A percentile compares a stretch with the other conserved stretches of the same genome.
Conservation (phyloP, 2,797 vertebrate species). For the Poeciliopsis paucimaculata region DNA sequence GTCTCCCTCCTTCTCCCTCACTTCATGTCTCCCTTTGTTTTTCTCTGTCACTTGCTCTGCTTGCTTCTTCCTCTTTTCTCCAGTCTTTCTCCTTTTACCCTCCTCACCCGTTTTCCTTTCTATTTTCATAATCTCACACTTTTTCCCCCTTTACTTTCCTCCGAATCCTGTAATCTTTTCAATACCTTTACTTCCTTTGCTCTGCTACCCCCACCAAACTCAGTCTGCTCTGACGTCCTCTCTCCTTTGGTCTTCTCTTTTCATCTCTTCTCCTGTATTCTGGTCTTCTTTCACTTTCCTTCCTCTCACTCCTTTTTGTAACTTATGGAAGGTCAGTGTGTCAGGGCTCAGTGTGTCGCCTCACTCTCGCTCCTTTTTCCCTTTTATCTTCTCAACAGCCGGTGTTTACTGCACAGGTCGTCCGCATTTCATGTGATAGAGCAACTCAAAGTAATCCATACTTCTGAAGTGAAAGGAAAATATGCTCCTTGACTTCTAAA, state of each 20-base stretch:
- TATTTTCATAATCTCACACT: neutral
- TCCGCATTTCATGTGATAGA: neutral
- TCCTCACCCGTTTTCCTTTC: neutral
- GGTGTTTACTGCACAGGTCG: neutral
- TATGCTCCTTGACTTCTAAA: neutral
- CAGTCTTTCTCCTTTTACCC: neutral
- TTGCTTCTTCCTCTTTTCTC: neutral
- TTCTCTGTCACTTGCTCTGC: slow-evolving; percentile 22
- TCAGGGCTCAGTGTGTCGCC: neutral
- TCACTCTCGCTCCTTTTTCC: neutral
- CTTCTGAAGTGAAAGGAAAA: neutral
- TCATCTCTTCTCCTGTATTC: neutral
- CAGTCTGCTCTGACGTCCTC: neutral
- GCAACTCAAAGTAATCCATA: neutral
- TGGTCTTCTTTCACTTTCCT: neutral
- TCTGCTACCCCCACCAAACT: neutral
- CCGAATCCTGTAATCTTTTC: neutral
- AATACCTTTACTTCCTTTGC: neutral
- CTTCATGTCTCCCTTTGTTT: slow-evolving; percentile 24
- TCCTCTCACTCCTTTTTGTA: neutral
- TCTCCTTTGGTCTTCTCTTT: neutral
- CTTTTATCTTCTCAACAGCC: neutral
- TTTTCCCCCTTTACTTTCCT: neutral
- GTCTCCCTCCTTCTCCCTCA: slow-evolving; percentile 12
- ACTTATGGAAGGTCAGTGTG: neutral